These are phyloP conservation scores for Cryptomyrus ogoouensis DNA, from an alignment of 2,113 vertebrate species.

Conservation along the genomic window DNA sequence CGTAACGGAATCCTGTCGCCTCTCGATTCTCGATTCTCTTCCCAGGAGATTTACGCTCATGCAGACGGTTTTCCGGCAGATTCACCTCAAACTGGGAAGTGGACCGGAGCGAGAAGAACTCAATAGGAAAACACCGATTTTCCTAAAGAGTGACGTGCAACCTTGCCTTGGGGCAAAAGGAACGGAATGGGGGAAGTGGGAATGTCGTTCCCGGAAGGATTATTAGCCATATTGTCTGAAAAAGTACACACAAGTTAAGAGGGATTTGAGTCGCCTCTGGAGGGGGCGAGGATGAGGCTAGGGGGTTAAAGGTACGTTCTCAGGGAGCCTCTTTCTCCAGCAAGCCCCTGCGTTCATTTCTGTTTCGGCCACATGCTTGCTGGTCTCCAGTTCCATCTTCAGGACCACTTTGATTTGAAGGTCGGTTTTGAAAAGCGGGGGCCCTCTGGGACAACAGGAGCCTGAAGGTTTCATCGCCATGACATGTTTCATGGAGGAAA, in stretches of 20 bases:
- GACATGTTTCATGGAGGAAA: background rate
- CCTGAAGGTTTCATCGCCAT: background rate
- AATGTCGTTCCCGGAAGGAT: background rate
- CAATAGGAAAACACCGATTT: background rate
- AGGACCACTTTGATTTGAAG: background rate
- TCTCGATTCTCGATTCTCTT: background rate
- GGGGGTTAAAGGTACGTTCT: background rate
- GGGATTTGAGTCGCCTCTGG: background rate
- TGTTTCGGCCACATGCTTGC: background rate
- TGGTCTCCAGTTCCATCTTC: background rate
- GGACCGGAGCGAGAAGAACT: background rate
- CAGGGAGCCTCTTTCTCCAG: background rate
- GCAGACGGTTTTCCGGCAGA: background rate
- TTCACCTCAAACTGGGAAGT: background rate
- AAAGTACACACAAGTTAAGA: background rate
- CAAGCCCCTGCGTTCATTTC: background rate
- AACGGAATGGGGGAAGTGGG: background rate
- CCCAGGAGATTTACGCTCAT: background rate
- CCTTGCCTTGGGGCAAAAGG: background rate
- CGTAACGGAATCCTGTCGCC: background rate
- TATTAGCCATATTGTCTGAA: background rate
- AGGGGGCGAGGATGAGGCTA: background rate
- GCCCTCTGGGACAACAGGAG: background rate
- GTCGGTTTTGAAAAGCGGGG: background rate
- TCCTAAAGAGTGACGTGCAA: background rate